Evolutionary conservation across 1,140 invertebrate genomes (phyloP).

Genomic region (Pseudomyrmex gracilis): DNA sequence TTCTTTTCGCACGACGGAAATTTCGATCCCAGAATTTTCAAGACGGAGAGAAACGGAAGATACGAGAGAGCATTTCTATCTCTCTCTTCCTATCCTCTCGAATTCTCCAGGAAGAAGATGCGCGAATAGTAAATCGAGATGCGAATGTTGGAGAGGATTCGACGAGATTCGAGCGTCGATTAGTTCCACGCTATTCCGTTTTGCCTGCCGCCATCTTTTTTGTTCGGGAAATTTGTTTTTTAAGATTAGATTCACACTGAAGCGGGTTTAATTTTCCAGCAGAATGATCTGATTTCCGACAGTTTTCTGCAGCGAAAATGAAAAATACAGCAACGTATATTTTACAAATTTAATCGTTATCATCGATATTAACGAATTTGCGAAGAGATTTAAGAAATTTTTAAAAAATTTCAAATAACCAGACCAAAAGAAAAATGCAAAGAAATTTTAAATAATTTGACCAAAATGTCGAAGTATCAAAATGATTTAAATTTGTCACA

Average conservation of each 20-base stretch:
- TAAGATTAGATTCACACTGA: constrained; percentile 22
- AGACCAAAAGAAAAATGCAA: no score
- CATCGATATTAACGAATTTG: no score
- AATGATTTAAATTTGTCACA: no score
- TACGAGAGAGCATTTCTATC: constrained; percentile 43
- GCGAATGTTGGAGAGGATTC: constrained; percentile 49
- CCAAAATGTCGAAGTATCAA: no score
- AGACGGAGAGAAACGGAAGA: constrained; percentile 32
- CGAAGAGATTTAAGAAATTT: no score
- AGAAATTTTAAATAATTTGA: no score
- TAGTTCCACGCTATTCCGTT: constrained; percentile 51
- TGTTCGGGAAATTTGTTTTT: constrained; percentile 54
- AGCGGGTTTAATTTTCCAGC: constrained; percentile 27
- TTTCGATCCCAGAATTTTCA: constrained; percentile 50
- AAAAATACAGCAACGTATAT: not conserved
- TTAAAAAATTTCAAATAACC: no score
- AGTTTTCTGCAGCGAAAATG: constrained; percentile 11
- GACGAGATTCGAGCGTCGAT: constrained; percentile 57
- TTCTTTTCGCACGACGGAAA: constrained; percentile 24
- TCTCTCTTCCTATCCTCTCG: constrained; percentile 34
- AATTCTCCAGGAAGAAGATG: constrained; percentile 53
- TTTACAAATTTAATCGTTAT: no score
- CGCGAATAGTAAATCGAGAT: constrained; percentile 60
- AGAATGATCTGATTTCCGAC: constrained; percentile 16
- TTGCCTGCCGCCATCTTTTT: constrained; percentile 54